phyloP scores from a whole-genome alignment of 2,888 invertebrate genomes.

The Venustoraphidia nigricollis region DNA sequence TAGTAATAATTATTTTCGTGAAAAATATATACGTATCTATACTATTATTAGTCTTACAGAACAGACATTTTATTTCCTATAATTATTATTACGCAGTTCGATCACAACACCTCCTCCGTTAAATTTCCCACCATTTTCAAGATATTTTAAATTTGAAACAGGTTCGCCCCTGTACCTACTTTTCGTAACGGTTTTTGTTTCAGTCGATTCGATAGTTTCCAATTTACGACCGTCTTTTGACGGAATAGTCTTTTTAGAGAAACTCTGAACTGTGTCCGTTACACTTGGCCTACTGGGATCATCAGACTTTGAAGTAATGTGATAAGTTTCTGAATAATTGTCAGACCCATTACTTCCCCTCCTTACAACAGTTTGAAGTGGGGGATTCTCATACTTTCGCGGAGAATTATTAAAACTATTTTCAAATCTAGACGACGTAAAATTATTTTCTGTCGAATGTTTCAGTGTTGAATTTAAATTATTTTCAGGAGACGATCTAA shows the following conservation, averaged over 20 bases:
- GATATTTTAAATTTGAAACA: slow-evolving; percentile 32
- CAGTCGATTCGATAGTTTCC: slow-evolving; percentile 54
- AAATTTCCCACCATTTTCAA: slow-evolving; percentile 32
- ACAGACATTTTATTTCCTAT: slow-evolving; percentile 16
- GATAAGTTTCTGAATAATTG: slow-evolving; percentile 55
- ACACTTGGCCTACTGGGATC: slow-evolving; percentile 51
- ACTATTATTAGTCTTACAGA: neutral
- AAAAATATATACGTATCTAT: neutral
- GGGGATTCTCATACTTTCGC: slow-evolving; percentile 1
- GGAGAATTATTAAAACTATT: neutral
- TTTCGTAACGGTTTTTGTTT: slow-evolving; percentile 53
- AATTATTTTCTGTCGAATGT: no score
- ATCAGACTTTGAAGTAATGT: slow-evolving; percentile 48
- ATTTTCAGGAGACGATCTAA: neutral
- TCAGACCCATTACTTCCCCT: slow-evolving; percentile 52
- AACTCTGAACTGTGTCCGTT: slow-evolving; percentile 54
- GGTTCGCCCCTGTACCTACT: slow-evolving; percentile 39
- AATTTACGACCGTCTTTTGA: slow-evolving; percentile 44
- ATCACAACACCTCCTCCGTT: slow-evolving; percentile 39
- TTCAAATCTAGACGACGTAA: neutral
- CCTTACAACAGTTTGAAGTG: slow-evolving; percentile 28
- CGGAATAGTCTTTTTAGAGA: slow-evolving; percentile 52
- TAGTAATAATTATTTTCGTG: no score
- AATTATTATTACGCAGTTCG: slow-evolving; percentile 36
- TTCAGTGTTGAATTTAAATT: neutral